Evolutionary conservation across 2,888 invertebrate genomes (phyloP).

Genomic region (Nymphalis c-album): DNA sequence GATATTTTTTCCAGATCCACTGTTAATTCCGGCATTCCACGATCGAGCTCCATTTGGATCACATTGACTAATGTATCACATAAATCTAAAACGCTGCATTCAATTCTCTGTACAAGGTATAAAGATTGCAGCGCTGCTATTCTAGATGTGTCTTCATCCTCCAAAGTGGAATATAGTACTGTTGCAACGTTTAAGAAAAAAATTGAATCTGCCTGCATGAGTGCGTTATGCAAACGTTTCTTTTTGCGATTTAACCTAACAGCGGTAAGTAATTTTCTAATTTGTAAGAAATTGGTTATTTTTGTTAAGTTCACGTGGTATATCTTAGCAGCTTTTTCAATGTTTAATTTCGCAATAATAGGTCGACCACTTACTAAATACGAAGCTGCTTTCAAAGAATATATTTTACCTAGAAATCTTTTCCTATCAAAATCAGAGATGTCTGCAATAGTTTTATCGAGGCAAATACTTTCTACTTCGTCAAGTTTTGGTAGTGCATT

Average conservation of each 20-base stretch:
- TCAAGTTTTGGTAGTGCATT: conserved; percentile 56
- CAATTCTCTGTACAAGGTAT: conserved; percentile 58
- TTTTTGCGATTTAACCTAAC: conserved; percentile 53
- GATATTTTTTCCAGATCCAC: conserved; percentile 64
- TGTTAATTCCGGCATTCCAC: conserved; percentile 61
- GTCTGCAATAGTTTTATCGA: conserved; percentile 42
- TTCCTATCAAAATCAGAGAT: conserved; percentile 50
- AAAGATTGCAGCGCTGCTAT: conserved; percentile 58
- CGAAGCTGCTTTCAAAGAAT: conserved; percentile 62
- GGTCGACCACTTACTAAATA: conserved; percentile 54
- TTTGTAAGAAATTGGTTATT: conserved; percentile 52
- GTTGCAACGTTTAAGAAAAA: conserved; percentile 68
- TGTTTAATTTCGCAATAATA: conserved; percentile 55
- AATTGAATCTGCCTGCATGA: conserved; percentile 60
- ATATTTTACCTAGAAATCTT: conserved; percentile 62
- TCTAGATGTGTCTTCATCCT: conserved; percentile 59
- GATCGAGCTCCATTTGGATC: conserved; percentile 69
- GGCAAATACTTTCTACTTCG: conserved; percentile 59
- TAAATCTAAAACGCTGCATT: conserved; percentile 64
- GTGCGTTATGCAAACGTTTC: conserved; percentile 49
- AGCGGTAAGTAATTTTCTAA: conserved; percentile 47
- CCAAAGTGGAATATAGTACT: conserved; percentile 57
- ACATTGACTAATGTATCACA: conserved; percentile 74
- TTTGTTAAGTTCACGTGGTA: conserved; percentile 61
- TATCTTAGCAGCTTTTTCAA: conserved; percentile 58